Conservation (phyloP, 2,113 vertebrate genomes). For the Tor tambroides region DNA sequence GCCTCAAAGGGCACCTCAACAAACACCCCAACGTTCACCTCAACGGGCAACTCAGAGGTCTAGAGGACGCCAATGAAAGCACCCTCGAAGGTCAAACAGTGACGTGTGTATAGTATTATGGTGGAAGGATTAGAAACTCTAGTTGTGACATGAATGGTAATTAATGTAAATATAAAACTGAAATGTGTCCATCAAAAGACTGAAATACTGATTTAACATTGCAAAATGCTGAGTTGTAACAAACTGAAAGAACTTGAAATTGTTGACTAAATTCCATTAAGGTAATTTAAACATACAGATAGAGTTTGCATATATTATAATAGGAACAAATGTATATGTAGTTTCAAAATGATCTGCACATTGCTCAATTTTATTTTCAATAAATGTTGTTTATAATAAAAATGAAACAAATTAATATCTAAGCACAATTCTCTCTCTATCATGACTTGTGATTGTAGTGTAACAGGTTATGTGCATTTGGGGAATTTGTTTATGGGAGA, state of each 20-base stretch:
- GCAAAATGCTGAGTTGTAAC: not conserved
- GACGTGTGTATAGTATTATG: slow-evolving; percentile 40
- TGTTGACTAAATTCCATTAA: slow-evolving; percentile 10
- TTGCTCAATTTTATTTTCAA: slow-evolving; percentile 60
- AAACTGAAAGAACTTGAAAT: not conserved
- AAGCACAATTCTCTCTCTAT: slow-evolving; percentile 15
- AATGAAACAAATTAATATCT: slow-evolving; percentile 53
- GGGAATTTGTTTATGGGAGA: not conserved
- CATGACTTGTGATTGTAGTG: not conserved
- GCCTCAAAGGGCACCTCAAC: not conserved
- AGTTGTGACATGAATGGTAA: slow-evolving; percentile 45
- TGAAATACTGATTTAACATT: slow-evolving; percentile 9
- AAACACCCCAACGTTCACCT: not conserved
- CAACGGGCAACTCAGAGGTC: slow-evolving; percentile 45
- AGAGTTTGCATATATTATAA: not conserved
- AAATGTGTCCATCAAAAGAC: slow-evolving; percentile 36
- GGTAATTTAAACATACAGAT: slow-evolving; percentile 10
- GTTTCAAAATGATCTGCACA: slow-evolving; percentile 4
- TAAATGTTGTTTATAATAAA: slow-evolving; percentile 75
- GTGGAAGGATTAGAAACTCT: slow-evolving; percentile 8
- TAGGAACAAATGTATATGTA: not conserved
- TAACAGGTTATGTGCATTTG: not conserved
- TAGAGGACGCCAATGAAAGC: slow-evolving; percentile 68
- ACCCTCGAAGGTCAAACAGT: slow-evolving; percentile 17
- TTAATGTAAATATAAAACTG: slow-evolving; percentile 72